A percentile compares a stretch with the other conserved stretches of the same genome.
Conservation (phyloP, 2,888 invertebrate genomes). For the Sylvicola cinctus region DNA sequence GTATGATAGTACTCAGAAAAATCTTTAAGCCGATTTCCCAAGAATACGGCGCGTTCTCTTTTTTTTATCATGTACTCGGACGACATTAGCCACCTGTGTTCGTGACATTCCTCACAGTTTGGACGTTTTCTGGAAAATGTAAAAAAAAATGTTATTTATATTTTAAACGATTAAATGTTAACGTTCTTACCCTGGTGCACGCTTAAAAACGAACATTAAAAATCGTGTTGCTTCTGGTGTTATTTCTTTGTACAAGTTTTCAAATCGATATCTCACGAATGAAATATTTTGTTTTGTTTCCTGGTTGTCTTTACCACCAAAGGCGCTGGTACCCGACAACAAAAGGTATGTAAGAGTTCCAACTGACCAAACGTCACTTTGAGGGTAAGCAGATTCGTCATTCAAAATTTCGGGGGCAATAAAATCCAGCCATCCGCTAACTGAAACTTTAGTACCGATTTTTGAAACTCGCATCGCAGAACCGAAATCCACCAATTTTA, state of each 20-base stretch:
- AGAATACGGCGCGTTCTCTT: slow-evolving; percentile 70
- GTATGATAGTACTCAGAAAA: slow-evolving; percentile 65
- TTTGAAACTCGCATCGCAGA: slow-evolving; percentile 64
- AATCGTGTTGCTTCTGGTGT: slow-evolving; percentile 86
- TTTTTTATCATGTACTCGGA: slow-evolving; percentile 86
- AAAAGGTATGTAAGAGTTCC: slow-evolving; percentile 82
- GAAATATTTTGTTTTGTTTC: slow-evolving; percentile 84
- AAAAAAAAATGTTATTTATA: too few relatives aligned
- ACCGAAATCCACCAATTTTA: slow-evolving; percentile 86
- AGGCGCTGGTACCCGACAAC: slow-evolving; percentile 83
- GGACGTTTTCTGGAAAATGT: slow-evolving; percentile 80
- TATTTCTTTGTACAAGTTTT: slow-evolving; percentile 82
- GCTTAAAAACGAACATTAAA: slow-evolving; percentile 88
- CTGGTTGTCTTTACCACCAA: slow-evolving; percentile 56
- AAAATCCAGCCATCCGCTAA: slow-evolving; percentile 52
- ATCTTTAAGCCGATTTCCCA: slow-evolving; percentile 63
- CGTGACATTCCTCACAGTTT: slow-evolving; percentile 81
- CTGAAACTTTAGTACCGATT: slow-evolving; percentile 42
- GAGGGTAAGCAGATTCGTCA: slow-evolving; percentile 71
- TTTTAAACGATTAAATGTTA: neutral
- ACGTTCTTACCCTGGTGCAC: slow-evolving; percentile 59
- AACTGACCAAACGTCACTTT: slow-evolving; percentile 91
- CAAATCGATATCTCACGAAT: slow-evolving; percentile 82
- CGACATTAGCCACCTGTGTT: slow-evolving; percentile 87
- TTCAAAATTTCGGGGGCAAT: slow-evolving; percentile 73